Conservation (phyloP, 2,113 vertebrate genomes). For the Pelvicachromis taeniatus region DNA sequence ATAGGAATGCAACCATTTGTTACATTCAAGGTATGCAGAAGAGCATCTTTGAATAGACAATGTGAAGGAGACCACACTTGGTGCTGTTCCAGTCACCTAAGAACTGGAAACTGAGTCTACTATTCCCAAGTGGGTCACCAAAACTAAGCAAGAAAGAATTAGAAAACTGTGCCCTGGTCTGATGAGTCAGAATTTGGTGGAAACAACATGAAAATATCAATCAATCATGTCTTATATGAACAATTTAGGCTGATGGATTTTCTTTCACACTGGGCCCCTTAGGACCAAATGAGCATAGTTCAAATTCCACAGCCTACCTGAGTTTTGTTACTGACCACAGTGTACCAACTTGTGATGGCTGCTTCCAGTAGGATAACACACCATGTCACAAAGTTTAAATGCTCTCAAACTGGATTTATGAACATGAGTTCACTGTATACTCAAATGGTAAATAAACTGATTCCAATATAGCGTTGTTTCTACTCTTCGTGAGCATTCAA, state of each 20-base stretch:
- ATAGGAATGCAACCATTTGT: background rate
- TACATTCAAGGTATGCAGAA: background rate
- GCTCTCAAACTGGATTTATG: background rate
- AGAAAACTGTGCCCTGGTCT: background rate
- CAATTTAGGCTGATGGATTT: too few species aligned
- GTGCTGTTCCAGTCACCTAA: background rate
- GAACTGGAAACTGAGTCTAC: background rate
- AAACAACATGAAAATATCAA: background rate
- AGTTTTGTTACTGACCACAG: background rate
- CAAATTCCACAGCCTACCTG: too few species aligned
- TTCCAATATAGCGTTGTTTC: background rate
- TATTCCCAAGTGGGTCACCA: fast-evolving
- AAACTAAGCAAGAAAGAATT: background rate
- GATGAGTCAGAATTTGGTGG: background rate
- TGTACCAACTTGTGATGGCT: background rate
- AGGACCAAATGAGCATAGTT: too few species aligned
- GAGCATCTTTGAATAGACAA: background rate
- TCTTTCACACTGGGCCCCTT: too few species aligned
- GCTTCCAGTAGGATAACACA: background rate
- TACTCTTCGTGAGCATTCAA: background rate
- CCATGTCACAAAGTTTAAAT: background rate
- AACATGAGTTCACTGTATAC: background rate
- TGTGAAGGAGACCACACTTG: background rate
- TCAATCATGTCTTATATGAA: too few species aligned
- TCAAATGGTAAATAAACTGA: background rate